Evolutionary conservation across 1,140 invertebrate genomes (phyloP), one percentile per base, ranked within the genome.

Genomic region (Hormaphis cornu): DNA sequence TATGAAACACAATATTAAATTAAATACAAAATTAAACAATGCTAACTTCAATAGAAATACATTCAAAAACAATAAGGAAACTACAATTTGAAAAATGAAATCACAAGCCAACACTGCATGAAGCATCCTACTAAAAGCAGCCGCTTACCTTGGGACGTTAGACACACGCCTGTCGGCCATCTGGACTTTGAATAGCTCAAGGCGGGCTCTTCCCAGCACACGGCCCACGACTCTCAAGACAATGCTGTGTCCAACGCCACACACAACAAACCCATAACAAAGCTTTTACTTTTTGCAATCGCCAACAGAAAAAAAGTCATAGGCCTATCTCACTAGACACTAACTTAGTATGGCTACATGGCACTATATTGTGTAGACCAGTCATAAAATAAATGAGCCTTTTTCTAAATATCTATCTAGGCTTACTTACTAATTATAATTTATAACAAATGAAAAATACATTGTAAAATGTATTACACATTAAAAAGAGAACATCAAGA

Each of bases 191-290:
- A 66, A 66, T 66, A 66, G 61, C 61, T 66, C 61, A 66, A 66
- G 61, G 61, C 61, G 61, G 61, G 61, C 61, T 66, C 61, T 66
- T 66, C 61, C 61, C 61, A 66, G 61, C 61, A 66, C 61, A 66
- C 61, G 61, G 61, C 61, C 61, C 61, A 66, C 61, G 61, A 66
- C 61, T 66, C 61, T 66, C 61, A 66, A 66, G 61, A 66, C 61
- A 66, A 66, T 66, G 61, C 61, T 66, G 61, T 66, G 61, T 66
- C 61, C 61, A 66, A 66, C 61, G 61, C 61, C 61, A 66, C 61
- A 66, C 61, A 66, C 61, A 66, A 66, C 61, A 66, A 66, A 66
- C 61, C 61, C 61, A 66, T 66, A 66, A 66, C 61, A 66, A 66
- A 66, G 61, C 61, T 66, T 66, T 66, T 66, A 66, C 61, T 66